Evolutionary conservation across 2,888 invertebrate species (phyloP), one percentile per base, ranked within the genome.

Genomic region (Eledona agricola): DNA sequence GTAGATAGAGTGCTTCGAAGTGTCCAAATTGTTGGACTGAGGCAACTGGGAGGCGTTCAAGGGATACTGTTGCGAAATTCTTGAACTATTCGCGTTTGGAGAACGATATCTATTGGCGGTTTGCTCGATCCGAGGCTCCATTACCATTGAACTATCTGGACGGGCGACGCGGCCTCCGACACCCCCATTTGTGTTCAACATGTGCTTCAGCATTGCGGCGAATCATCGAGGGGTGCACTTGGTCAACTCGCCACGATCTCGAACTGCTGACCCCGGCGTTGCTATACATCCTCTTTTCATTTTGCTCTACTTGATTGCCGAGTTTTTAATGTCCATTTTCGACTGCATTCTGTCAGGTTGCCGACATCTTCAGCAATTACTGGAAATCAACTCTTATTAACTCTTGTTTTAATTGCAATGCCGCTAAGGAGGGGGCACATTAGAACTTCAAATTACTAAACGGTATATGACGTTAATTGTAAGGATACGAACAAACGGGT

Each of bases 21-120:
- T 82, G 72, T 84, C 84, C 65, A 88, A 75, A 47, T 69, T 70
- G 5, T 58, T 56, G n/a, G 37, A 28, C 17, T 47, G 87, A 84
- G 63, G 86, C 82, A 56, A 85, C 83, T 87, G 86, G 58, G 86
- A 84, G 38, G 85, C 85, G 74, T 87, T 87, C 59, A 87, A 78
- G 43, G 86, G 84, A 64, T 85, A 83, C 65, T 83, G 82, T 65
- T 84, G 75, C 11, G 71, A 55, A 53, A 72, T 68, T 42, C 73
- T 67, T 20, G 71, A 71, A 45, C 61, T 70, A 64, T 72, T 72
- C 6, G 65, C 65, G 23, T 66, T 69, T 7, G 72, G 70, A 13
- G 71, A 68, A 17, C 74, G 69, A 60, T 72, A 75, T 38, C 74
- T 63, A 55, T 74, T 70, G 5, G 65, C 61, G 26, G 60, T 60